Evolutionary conservation across 2,797 vertebrate genomes (phyloP), one percentile per base, ranked within the genome.

Genomic region (Squalus acanthias): DNA sequence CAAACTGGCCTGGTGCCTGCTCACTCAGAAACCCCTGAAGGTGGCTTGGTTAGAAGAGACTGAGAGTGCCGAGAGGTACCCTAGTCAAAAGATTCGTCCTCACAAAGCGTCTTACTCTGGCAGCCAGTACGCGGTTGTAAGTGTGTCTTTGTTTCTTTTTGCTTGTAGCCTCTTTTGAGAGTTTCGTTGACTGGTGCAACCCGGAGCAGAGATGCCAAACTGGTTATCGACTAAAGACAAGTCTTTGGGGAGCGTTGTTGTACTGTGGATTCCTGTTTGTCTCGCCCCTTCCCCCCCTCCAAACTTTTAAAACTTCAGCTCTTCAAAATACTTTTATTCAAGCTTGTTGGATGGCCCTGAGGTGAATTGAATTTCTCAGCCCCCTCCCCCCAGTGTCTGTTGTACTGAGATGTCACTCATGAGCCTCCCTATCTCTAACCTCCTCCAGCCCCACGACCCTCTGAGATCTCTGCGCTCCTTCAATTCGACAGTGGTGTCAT

Each of bases 21-120:
- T 95, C 12, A 53, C 46, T 57, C 69, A 57, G 50, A 53, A 57
- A 33, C 94, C 94, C 50, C 94, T 20, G 94, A 57, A 46, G 46
- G 26, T 76, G 26, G 94, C 94, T 8, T 95, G 94, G 94, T 57
- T 95, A 1, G 94, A 95, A 33, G 94, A 95, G 12, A 70, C 70
- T 0, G 26, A 57, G 7, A 33, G 94, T 95, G 46, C 13, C 12
- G 94, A 29, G 39, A 74, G 70, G 70, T 95, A 74, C 29, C 94
- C 94, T 0, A 53, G 69, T 57, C 94, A 95, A 46, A 74, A 57
- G 50, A 17, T n/a, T 74, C 5, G 6, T 17, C 26, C 46, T 33
- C 13, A 5, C 91, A 93, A 20, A 74, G 69, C 94, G 5, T 50
- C 13, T 29, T 74, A 20, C 70, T 29, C 70, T 26, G 15, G 69